Evolutionary conservation across 2,888 invertebrate species (phyloP), one percentile per base, ranked within the genome.

Genomic region (Microchrysa polita): DNA sequence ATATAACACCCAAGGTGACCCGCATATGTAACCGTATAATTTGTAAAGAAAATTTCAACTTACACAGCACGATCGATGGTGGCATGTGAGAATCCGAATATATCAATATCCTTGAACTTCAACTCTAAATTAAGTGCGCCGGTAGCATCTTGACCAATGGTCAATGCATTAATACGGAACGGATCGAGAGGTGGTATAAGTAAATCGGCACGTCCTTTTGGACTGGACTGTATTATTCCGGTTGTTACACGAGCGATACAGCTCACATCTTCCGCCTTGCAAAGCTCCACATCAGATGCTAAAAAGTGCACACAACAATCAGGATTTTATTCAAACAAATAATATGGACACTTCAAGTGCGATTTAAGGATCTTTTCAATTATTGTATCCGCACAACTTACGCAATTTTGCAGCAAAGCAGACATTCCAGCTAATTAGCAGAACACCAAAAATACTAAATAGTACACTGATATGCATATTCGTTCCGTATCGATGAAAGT

Each of bases 131-230:
- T 82, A 72, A 84, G 77, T 10, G 84, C 82, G 27, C 81, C 79
- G 60, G 78, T 76, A 61, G 80, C 81, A 23, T 83, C 83, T 73
- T 83, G 83, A 52, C 82, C 80, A 55, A 83, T 79, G 22, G 83
- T 82, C 16, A 83, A 79, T 9, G 80, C 79, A 67, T 81, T 82
- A 14, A 83, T 77, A 34, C 80, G 74, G 60, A 84, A 83, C 0
- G 84, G 84, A 72, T 84, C 84, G n/a, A 84, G 77, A 60, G 79
- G 77, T 4, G 84, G 84, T 75, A 84, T 82, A 10, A 78, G 81
- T 1, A 83, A 80, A 1, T 80, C 78, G 5, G 81, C 81, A 14
- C 83, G 83, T 1, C 81, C 83, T 72, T 79, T 80, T 1, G 82
- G 83, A 78, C 81, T 78, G 61, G 79, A 77, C 2, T 79, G 76